These are phyloP conservation scores for Dolichotis patagonum DNA, from an alignment of 2,113 vertebrate genomes.

Conservation along the genomic window DNA sequence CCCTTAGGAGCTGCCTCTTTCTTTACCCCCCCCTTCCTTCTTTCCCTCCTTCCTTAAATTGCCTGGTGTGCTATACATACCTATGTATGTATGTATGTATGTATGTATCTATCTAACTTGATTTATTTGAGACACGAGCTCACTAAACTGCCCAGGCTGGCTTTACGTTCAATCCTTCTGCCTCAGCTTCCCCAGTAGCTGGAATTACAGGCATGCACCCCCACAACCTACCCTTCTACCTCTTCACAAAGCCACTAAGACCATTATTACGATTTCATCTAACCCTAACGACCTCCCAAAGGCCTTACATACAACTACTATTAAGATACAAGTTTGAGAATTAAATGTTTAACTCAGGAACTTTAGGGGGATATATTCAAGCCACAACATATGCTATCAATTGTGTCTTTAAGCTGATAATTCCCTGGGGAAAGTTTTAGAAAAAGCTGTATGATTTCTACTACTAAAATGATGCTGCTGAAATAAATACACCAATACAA, in stretches of 20 bases:
- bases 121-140: background rate
- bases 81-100: background rate
- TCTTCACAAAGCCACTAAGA: background rate
- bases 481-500: slow-evolving; percentile 50
- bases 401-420: background rate
- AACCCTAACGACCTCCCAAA: background rate
- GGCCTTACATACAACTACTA: background rate
- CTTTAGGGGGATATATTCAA: background rate
- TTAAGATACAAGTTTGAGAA: background rate
- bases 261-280: background rate
- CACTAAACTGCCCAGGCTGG: background rate
- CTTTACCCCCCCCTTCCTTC: background rate
- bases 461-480: background rate
- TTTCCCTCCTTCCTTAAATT: background rate
- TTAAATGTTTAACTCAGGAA: background rate
- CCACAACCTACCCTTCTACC: background rate
- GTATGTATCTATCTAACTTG: background rate
- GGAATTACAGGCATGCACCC: background rate
- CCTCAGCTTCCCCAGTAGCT: background rate
- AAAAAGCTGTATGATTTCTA: slow-evolving; percentile 42
- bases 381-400: background rate
- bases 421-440: background rate
- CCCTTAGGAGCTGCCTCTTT: too few relatives aligned
- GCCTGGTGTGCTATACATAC: background rate
- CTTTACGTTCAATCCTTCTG: background rate